Evolutionary conservation across 2,113 vertebrate species (phyloP).

Genomic region (Artemisiospiza belli): DNA sequence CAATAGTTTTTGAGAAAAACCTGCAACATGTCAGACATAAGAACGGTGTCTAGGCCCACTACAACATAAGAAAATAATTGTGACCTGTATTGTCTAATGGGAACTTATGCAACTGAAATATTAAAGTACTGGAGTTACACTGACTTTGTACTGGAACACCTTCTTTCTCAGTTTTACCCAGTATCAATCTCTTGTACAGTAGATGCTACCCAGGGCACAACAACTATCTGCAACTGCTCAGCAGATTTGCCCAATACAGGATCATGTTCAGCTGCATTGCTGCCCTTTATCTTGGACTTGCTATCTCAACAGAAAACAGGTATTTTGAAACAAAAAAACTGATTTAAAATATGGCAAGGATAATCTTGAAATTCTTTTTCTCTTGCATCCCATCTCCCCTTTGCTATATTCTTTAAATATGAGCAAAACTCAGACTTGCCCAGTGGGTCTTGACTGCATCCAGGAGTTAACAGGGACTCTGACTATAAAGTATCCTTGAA

Average conservation of each 20-base stretch:
- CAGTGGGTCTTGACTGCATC: background rate
- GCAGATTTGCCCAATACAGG: background rate
- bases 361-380: background rate
- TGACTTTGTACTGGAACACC: background rate
- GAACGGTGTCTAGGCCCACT: background rate
- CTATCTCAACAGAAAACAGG: background rate
- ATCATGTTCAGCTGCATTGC: background rate
- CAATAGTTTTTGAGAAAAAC: too few relatives aligned
- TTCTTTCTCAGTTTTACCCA: background rate
- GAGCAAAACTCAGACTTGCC: background rate
- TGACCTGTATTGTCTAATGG: background rate
- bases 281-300: background rate
- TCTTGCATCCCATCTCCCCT: background rate
- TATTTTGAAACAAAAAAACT: background rate
- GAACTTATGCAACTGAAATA: background rate
- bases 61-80: background rate
- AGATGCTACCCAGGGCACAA: background rate
- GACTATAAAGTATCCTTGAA: background rate
- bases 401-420: background rate
- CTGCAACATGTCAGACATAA: background rate
- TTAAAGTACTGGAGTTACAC: background rate
- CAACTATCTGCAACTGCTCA: background rate
- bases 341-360: background rate
- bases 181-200: background rate
- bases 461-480: background rate